Percentiles rank a stretch among this genome's conserved stretches.
These are phyloP conservation scores for Benthosema pterotum DNA, from an alignment of 2,797 vertebrate genomes.

Conservation along the genomic window DNA sequence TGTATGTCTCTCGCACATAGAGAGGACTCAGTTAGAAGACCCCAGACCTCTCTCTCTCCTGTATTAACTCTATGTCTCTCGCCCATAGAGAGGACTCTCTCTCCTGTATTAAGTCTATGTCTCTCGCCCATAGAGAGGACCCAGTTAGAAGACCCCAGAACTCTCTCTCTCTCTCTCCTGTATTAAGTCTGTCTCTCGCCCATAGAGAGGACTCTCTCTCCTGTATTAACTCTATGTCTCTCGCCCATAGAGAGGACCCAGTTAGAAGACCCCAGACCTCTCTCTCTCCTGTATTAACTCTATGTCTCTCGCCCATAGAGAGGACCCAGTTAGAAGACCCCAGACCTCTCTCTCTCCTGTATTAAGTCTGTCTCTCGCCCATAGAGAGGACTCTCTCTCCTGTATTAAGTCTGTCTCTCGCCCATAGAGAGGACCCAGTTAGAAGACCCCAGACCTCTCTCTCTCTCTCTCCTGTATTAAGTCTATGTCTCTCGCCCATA, in stretches of 20 bases:
- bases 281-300: too few relatives aligned
- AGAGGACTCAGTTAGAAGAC: slow-evolving; percentile 97
- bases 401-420: not conserved
- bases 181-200: too few relatives aligned
- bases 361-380: not conserved
- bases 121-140: too few relatives aligned
- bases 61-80: not conserved
- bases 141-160: too few relatives aligned
- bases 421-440: not conserved
- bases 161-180: too few relatives aligned
- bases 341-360: slow-evolving; percentile 72
- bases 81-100: not conserved
- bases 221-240: too few relatives aligned
- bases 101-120: not conserved
- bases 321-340: slow-evolving; percentile 97
- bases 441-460: too few relatives aligned
- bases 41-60: slow-evolving; percentile 80
- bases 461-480: not conserved
- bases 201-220: too few relatives aligned
- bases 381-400: slow-evolving; percentile 83
- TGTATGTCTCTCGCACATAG: slow-evolving; percentile 60
- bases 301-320: slow-evolving; percentile 74
- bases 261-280: too few relatives aligned
- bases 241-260: too few relatives aligned
- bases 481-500: rapidly evolving